phyloP scores from a whole-genome alignment of 2,797 vertebrate genomes.

The Eupleurogrammus muticus region DNA sequence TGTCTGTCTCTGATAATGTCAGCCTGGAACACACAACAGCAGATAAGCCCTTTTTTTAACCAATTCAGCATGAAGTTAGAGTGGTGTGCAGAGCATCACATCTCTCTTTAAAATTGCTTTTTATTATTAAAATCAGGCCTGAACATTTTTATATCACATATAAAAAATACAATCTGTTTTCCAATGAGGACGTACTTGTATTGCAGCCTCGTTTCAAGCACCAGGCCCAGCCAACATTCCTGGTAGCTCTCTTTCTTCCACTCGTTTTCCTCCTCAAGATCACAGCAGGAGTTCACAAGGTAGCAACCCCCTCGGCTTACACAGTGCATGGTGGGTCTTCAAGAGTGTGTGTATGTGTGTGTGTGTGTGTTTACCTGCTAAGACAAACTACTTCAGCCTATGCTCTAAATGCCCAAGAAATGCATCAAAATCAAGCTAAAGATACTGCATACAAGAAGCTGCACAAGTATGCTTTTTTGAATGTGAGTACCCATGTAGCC shows the following conservation, averaged over 20 bases:
- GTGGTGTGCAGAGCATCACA: neutral
- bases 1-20: conserved; percentile 60
- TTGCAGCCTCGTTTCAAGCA: conserved; percentile 69
- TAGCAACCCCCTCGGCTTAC: conserved; percentile 66
- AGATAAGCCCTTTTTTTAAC: neutral
- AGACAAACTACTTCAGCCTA: neutral
- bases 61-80: neutral
- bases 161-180: neutral
- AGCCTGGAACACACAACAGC: conserved; percentile 50
- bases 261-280: conserved; percentile 64
- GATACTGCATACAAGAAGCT: neutral
- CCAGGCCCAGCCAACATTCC: conserved; percentile 65
- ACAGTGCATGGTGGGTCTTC: conserved; percentile 58
- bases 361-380: neutral
- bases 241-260: conserved; percentile 66
- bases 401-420: neutral
- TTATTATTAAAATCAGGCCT: neutral
- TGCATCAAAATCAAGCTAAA: neutral
- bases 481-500: conserved; percentile 9
- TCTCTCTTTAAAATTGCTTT: neutral
- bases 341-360: too few species aligned
- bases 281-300: conserved; percentile 69
- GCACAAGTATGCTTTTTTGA: conserved; percentile 6
- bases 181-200: conserved; percentile 54
- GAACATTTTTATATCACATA: neutral